Evolutionary conservation across 2,113 vertebrate genomes (phyloP).

Genomic region (Micronycteris hirsuta): DNA sequence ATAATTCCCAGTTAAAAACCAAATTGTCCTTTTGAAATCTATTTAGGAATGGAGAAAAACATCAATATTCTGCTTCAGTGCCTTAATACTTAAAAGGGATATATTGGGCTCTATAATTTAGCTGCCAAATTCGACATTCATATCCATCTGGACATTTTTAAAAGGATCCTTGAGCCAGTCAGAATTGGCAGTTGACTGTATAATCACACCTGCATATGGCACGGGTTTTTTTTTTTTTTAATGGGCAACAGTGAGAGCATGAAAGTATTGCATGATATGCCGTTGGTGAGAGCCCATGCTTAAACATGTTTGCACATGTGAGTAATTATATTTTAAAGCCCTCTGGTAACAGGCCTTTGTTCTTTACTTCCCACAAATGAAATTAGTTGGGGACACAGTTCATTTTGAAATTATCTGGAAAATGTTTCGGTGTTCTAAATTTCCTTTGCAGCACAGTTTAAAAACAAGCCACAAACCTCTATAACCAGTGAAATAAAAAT

Average conservation of each 20-base stretch:
- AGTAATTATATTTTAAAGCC: constrained; percentile 66
- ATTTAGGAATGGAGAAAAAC: neutral
- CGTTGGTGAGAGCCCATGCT: constrained; percentile 21
- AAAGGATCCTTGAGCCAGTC: constrained; percentile 66
- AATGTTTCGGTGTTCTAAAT: constrained; percentile 58
- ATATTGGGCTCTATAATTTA: constrained; percentile 56
- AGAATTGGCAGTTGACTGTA: constrained; percentile 67
- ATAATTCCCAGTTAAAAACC: constrained; percentile 28
- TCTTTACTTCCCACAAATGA: constrained; percentile 69
- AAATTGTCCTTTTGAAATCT: constrained; percentile 49
- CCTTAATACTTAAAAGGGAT: constrained; percentile 46
- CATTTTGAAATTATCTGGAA: constrained; percentile 68
- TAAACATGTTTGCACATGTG: constrained; percentile 65
- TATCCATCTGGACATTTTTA: constrained; percentile 73
- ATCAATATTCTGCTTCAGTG: constrained; percentile 31
- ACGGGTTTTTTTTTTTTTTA: constrained; percentile 50
- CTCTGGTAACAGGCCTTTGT: constrained; percentile 63
- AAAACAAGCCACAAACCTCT: constrained; percentile 59
- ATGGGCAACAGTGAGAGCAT: constrained; percentile 56
- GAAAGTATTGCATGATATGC: constrained; percentile 57
- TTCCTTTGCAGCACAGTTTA: constrained; percentile 51
- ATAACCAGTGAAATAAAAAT: constrained; percentile 40
- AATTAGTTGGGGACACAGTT: constrained; percentile 67
- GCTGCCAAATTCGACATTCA: constrained; percentile 68
- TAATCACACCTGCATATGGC: constrained; percentile 75